Evolutionary conservation across 2,113 vertebrate genomes (phyloP).

Genomic region (Xiphophorus maculatus): DNA sequence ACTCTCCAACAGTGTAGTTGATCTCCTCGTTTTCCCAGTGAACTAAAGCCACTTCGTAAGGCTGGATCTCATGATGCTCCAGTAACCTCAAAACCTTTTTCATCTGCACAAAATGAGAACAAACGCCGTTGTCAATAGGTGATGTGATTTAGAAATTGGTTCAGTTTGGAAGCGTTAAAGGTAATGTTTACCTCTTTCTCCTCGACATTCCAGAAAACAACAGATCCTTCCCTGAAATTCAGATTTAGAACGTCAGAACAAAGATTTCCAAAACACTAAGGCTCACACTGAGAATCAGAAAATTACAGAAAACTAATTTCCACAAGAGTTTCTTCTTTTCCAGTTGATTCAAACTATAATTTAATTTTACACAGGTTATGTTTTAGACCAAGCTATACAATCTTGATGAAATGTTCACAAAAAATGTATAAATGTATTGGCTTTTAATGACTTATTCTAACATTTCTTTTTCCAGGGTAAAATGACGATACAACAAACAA

Average conservation of each 20-base stretch:
- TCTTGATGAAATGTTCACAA: too few relatives aligned
- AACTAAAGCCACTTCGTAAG: constrained; percentile 93
- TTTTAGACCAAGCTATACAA: too few relatives aligned
- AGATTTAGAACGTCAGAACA: constrained; percentile 3
- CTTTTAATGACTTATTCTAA: too few relatives aligned
- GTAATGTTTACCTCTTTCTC: constrained; percentile 89
- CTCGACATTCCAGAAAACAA: constrained; percentile 97
- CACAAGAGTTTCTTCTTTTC: not conserved
- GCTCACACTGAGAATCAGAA: not conserved
- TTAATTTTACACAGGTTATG: too few relatives aligned
- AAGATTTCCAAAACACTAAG: too few relatives aligned
- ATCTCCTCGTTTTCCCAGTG: constrained; percentile 99
- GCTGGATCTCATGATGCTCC: constrained; percentile 93
- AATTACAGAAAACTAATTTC: not conserved
- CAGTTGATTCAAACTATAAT: not conserved
- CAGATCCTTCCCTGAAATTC: constrained; percentile 89
- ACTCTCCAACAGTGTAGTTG: constrained; percentile 90
- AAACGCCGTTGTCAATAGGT: not conserved
- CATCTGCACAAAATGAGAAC: constrained; percentile 74
- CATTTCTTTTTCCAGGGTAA: too few relatives aligned
- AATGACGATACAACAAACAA: too few relatives aligned
- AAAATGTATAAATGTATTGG: too few relatives aligned
- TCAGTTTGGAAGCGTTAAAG: not conserved
- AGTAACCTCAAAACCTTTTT: constrained; percentile 87
- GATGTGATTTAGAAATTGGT: not conserved